Evolutionary conservation across 2,888 invertebrate genomes (phyloP).

Genomic region (Chromoteleia sp.): DNA sequence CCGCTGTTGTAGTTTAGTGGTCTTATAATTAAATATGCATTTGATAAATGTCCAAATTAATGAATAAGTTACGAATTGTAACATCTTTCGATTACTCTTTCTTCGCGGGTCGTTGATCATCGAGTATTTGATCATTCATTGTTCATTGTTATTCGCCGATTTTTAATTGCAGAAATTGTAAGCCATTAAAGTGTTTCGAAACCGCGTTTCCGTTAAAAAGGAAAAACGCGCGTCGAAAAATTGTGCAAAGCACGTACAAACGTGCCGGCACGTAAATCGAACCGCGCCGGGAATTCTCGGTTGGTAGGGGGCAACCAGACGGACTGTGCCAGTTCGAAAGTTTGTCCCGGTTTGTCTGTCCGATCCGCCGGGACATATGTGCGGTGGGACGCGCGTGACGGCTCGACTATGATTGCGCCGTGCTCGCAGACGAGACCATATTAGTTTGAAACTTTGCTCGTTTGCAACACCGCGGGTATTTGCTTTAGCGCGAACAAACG

Average conservation of each 20-base stretch:
- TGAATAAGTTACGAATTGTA: no score
- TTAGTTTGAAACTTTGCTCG: conserved; percentile 79
- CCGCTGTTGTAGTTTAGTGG: no score
- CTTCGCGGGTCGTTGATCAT: no score
- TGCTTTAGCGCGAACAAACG: conserved; percentile 69
- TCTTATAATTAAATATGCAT: no score
- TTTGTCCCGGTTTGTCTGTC: conserved; percentile 82
- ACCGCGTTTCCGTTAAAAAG: no score
- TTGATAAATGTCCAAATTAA: no score
- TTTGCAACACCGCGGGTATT: conserved; percentile 72
- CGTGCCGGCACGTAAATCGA: conserved; percentile 38
- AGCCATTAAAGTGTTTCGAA: no score
- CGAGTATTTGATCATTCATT: no score
- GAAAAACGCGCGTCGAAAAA: no score
- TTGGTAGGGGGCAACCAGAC: conserved; percentile 79
- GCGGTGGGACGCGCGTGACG: conserved; percentile 74
- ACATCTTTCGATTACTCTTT: no score
- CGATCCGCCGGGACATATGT: conserved; percentile 72
- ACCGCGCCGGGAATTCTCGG: conserved; percentile 74
- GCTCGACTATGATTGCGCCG: conserved; percentile 74
- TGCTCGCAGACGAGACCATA: conserved; percentile 75
- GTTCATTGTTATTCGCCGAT: no score
- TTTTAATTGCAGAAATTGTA: no score
- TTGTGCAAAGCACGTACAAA: neutral
- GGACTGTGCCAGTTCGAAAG: conserved; percentile 83